phyloP scores from a whole-genome alignment of 2,888 invertebrate genomes.

The Epirrhoe tristata region DNA sequence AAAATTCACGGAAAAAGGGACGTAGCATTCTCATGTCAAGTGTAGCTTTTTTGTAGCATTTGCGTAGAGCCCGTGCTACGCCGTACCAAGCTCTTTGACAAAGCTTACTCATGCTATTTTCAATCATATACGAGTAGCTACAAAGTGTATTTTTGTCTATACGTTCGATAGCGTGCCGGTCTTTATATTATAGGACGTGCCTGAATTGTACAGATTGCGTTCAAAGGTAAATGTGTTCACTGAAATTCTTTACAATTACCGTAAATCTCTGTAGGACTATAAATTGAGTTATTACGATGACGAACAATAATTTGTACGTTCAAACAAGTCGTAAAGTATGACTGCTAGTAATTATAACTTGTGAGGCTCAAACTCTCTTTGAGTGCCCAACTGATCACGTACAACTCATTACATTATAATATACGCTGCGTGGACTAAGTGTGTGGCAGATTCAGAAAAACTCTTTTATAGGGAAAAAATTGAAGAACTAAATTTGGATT shows the following conservation, averaged over 20 bases:
- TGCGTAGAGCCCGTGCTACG: constrained; percentile 37
- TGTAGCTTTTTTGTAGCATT: constrained; percentile 36
- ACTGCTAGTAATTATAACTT: not conserved
- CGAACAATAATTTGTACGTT: not conserved
- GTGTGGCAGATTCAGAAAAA: too few relatives aligned
- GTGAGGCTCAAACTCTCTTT: not conserved
- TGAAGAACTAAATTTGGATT: too few relatives aligned
- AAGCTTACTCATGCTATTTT: constrained; percentile 3
- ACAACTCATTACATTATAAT: too few relatives aligned
- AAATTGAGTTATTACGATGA: constrained; percentile 18
- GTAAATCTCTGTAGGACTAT: constrained; percentile 31
- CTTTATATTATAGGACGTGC: constrained; percentile 29
- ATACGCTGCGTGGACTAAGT: too few relatives aligned
- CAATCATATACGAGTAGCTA: not conserved
- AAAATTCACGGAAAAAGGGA: not conserved
- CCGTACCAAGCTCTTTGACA: constrained; percentile 37
- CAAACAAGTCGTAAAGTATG: not conserved
- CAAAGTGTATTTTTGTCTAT: constrained; percentile 13
- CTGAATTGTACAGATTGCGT: constrained; percentile 40
- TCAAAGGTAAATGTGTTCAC: constrained; percentile 40
- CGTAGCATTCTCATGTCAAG: constrained; percentile 25
- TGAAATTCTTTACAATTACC: constrained; percentile 40
- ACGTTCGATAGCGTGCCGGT: constrained; percentile 27
- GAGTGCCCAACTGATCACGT: too few relatives aligned
- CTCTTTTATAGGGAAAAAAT: too few relatives aligned